Evolutionary conservation across 2,797 vertebrate genomes (phyloP).

Genomic region (Rhinella marina): DNA sequence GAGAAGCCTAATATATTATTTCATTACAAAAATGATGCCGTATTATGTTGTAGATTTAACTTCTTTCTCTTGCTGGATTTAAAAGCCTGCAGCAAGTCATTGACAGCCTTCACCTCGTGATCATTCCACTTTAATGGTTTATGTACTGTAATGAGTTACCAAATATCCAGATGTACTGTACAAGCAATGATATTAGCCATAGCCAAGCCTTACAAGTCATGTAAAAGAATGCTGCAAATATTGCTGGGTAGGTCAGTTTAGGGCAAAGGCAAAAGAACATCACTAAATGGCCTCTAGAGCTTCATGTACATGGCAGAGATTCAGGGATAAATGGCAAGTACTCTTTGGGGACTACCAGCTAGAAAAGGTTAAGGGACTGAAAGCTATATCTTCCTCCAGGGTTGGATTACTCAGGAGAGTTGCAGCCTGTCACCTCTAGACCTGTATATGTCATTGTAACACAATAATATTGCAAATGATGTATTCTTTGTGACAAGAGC

Average conservation of each 20-base stretch:
- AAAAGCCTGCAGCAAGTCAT: not conserved
- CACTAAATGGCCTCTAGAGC: slow-evolving; percentile 43
- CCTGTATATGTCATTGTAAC: slow-evolving; percentile 60
- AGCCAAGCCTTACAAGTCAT: not conserved
- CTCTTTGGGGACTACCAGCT: slow-evolving; percentile 56
- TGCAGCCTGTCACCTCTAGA: slow-evolving; percentile 57
- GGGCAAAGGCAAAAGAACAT: slow-evolving; percentile 50
- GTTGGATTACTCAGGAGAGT: slow-evolving; percentile 57
- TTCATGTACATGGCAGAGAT: slow-evolving; percentile 49
- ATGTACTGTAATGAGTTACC: too few species aligned
- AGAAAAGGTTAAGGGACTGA: slow-evolving; percentile 57
- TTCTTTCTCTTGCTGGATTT: too few species aligned
- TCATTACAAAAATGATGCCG: too few species aligned
- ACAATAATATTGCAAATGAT: slow-evolving; percentile 56
- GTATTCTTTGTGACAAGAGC: slow-evolving; percentile 57
- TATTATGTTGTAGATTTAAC: too few species aligned
- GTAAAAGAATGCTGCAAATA: not conserved
- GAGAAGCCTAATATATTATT: too few species aligned
- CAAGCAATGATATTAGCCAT: not conserved
- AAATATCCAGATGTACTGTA: not conserved
- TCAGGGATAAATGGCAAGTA: slow-evolving; percentile 55
- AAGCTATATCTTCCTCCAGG: slow-evolving; percentile 53
- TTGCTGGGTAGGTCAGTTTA: slow-evolving; percentile 37
- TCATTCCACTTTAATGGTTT: not conserved
- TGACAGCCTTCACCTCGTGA: not conserved